Evolutionary conservation across 2,888 invertebrate species (phyloP).

Genomic region (Cheilosia scutellata): DNA sequence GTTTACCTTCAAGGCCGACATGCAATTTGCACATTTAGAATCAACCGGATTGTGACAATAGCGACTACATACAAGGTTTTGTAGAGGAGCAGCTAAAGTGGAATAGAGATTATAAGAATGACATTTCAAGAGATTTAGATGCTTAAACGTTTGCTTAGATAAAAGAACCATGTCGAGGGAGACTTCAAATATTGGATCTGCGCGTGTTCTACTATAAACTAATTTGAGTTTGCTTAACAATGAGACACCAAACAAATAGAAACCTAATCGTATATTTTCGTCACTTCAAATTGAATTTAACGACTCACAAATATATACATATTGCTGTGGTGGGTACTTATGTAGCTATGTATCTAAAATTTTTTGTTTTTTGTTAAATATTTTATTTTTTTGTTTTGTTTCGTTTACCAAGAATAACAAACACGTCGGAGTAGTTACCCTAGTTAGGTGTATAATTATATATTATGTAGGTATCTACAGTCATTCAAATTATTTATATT

Average conservation of each 20-base stretch:
- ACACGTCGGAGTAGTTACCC: too few relatives aligned
- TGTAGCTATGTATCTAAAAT: too few relatives aligned
- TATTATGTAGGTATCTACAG: neutral
- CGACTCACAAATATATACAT: too few relatives aligned
- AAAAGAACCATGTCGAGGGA: neutral
- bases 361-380: too few relatives aligned
- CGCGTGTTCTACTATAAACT: neutral
- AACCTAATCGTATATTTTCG: too few relatives aligned
- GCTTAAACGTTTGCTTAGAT: constrained; percentile 1
- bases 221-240: neutral
- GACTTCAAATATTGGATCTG: neutral
- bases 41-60: constrained; percentile 36
- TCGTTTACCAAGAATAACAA: too few relatives aligned
- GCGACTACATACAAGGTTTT: neutral
- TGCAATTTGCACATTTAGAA: constrained; percentile 43
- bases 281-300: too few relatives aligned
- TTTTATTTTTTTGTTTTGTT: too few relatives aligned
- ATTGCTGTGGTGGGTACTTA: too few relatives aligned
- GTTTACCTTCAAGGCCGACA: constrained; percentile 40
- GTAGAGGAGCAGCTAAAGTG: neutral
- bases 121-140: constrained; percentile 2
- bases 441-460: too few relatives aligned
- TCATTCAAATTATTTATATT: neutral
- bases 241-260: neutral
- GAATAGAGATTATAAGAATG: neutral